A percentile compares a stretch with the other conserved stretches of the same genome.
Evolutionary conservation across 2,113 vertebrate genomes (phyloP).

Genomic region (Clarias gariepinus): DNA sequence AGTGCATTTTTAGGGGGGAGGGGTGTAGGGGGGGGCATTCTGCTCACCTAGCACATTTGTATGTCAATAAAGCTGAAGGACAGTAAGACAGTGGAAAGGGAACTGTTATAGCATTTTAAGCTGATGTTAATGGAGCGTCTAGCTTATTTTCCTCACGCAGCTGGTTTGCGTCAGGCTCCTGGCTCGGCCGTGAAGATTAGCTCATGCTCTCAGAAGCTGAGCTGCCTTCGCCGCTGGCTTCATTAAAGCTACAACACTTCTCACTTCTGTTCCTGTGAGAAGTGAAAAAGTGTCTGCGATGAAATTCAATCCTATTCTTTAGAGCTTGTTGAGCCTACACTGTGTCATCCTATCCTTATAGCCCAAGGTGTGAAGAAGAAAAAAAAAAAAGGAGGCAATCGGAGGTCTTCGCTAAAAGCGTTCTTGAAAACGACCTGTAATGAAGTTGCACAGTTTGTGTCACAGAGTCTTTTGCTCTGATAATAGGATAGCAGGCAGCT

Average conservation of each 20-base stretch:
- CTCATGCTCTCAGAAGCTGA: not conserved
- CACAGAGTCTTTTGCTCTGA: slow-evolving; percentile 25
- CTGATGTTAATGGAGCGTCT: slow-evolving; percentile 14
- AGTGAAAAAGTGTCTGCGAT: slow-evolving; percentile 17
- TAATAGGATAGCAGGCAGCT: slow-evolving; percentile 36
- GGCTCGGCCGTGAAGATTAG: slow-evolving; percentile 28
- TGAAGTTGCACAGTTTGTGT: slow-evolving; percentile 42
- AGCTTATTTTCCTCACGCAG: not conserved
- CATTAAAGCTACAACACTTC: slow-evolving; percentile 36
- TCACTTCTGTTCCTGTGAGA: slow-evolving; percentile 36
- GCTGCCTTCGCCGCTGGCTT: slow-evolving; percentile 32
- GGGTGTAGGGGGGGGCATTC: not conserved
- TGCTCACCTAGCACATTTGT: not conserved
- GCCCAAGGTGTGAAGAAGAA: slow-evolving; percentile 23
- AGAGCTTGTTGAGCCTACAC: slow-evolving; percentile 28
- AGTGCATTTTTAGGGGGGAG: not conserved
- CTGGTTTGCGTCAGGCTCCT: not conserved
- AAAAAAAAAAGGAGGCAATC: slow-evolving; percentile 24
- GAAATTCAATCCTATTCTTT: slow-evolving; percentile 53
- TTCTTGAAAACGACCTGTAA: slow-evolving; percentile 39
- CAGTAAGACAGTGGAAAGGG: not conserved
- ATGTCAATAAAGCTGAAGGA: not conserved
- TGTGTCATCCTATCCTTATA: slow-evolving; percentile 49
- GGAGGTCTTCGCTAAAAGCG: slow-evolving; percentile 31
- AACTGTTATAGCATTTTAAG: not conserved